Evolutionary conservation across 2,888 invertebrate genomes (phyloP), one percentile per base, ranked within the genome.

Genomic region (Syrphus vitripennis): DNA sequence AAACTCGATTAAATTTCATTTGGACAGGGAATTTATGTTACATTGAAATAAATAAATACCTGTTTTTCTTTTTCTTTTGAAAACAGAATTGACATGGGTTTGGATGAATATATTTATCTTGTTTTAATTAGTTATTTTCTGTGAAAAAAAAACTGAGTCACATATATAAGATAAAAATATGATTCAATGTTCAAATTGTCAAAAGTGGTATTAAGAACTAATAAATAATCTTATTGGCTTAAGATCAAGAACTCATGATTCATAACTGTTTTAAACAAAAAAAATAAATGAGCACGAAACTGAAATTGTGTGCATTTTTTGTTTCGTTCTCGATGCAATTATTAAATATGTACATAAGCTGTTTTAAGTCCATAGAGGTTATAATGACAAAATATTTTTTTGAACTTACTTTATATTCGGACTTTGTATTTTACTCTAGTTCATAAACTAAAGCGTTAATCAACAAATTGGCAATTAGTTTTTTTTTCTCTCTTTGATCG

Each of bases 11-110:
- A 29, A 67, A 40, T 59, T 61, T 42, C 6, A 10, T 45, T 29
- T 48, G 34, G 19, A 42, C 29, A 75, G 37, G 12, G 50, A 77
- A 74, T 70, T 45, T n/a, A 29, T 70, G 67, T 84, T 81, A 76
- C 76, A 79, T 24, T 29, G 37, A 7, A 24, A 31, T 9, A 37
- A 4, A 16, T n/a, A 26, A 21, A 71, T 48, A 84, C 81, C 67
- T 9, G 81, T 84, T 80, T 69, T 84, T 31, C 40, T 71, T 16
- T 59, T 31, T 50, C 19, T 34, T 63, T 63, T 40, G 21, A 61
- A n/a, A 4, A 21, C 6, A 45, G 48, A 14, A 2, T 29, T 65
- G 37, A 21, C 14, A 48, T 65, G 65, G 65, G 31, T 19, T 45
- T 14, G 26, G 65, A n/a, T 14, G 31, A 31, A 19, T 21, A 31